Conservation (phyloP, 2,797 vertebrate species). For the Nyctibius grandis region DNA sequence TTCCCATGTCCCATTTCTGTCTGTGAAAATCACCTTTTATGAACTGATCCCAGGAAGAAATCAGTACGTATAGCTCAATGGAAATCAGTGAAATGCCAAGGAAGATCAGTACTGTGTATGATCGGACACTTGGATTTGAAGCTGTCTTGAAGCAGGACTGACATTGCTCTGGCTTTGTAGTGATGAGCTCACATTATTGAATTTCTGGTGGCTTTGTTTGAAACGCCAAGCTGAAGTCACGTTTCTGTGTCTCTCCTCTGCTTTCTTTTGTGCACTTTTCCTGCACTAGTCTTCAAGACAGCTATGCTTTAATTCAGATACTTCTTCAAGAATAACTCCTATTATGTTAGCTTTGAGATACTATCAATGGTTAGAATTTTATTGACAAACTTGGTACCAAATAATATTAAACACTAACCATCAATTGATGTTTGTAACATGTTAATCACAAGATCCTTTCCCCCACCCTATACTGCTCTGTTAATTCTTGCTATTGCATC, state of each 20-base stretch:
- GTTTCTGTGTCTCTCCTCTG: neutral
- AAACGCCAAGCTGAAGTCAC: neutral
- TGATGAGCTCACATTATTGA: neutral
- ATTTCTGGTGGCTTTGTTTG: neutral
- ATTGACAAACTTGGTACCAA: neutral
- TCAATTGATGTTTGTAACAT: neutral
- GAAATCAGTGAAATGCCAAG: neutral
- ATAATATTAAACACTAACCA: neutral
- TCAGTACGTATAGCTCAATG: neutral
- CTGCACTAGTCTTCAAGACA: neutral
- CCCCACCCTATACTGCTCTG: neutral
- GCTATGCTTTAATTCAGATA: neutral
- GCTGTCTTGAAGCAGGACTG: neutral
- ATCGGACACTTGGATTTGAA: neutral
- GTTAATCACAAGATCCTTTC: neutral
- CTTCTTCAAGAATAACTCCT: neutral
- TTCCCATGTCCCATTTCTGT: neutral
- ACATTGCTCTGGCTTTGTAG: neutral
- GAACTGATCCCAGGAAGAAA: neutral
- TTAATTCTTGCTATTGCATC: neutral
- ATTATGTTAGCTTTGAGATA: neutral
- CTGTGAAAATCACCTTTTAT: neutral
- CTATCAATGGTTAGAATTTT: neutral
- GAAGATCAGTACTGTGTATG: neutral
- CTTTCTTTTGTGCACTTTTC: neutral